These are phyloP conservation scores for Fistularia tabacaria DNA, from an alignment of 2,797 vertebrate genomes.

Conservation along the genomic window DNA sequence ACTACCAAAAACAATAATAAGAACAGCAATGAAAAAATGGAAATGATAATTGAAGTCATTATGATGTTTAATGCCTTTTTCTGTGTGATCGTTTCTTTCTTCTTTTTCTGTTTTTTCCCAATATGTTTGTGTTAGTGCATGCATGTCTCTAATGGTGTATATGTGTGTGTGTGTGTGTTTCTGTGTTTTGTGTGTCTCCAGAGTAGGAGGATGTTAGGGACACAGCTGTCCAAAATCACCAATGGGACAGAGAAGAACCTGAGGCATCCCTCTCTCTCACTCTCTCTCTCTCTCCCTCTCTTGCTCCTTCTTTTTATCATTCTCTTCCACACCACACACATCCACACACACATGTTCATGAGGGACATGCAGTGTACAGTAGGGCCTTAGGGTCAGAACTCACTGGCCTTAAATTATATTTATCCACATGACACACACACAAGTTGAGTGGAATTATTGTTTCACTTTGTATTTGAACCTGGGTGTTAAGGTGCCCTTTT, in stretches of 20 bases:
- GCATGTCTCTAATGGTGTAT: not conserved
- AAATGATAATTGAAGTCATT: not conserved
- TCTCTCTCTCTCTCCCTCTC: conserved; percentile 31
- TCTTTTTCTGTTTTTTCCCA: too few relatives aligned
- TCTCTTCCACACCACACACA: conserved; percentile 7
- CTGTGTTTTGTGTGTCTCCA: conserved; percentile 42
- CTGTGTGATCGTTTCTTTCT: too few relatives aligned
- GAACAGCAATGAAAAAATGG: not conserved
- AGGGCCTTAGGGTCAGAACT: conserved; percentile 72
- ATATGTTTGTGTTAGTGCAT: not conserved
- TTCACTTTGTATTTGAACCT: conserved; percentile 68
- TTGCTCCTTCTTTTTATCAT: conserved; percentile 37
- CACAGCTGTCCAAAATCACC: conserved; percentile 71
- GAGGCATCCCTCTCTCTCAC: conserved; percentile 45
- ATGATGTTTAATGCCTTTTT: not conserved
- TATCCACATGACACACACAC: conserved; percentile 74
- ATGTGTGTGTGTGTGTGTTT: conserved; percentile 4
- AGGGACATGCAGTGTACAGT: conserved; percentile 40
- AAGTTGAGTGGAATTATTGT: conserved; percentile 75
- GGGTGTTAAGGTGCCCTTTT: conserved; percentile 61
- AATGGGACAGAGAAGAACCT: conserved; percentile 61
- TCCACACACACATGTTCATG: conserved; percentile 18
- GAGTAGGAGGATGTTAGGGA: conserved; percentile 54
- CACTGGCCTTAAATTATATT: conserved; percentile 77
- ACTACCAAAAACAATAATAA: too few relatives aligned